Evolutionary conservation across 1,140 invertebrate species (phyloP), one percentile per base, ranked within the genome.

Genomic region (Rhagoletis zephyria): DNA sequence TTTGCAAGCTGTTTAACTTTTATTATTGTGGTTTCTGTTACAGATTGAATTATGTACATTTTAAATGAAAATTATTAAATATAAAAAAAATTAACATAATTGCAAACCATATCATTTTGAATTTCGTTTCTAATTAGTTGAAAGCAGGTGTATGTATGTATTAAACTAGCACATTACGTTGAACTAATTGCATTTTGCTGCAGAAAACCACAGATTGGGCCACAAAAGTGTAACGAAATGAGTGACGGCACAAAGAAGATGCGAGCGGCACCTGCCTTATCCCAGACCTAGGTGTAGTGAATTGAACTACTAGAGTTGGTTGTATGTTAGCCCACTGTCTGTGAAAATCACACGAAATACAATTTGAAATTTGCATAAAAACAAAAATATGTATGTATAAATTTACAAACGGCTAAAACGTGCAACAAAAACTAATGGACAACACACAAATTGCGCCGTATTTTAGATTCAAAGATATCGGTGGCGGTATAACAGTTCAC

Each of bases 171-270:
- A 45, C 30, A 70, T 45, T 45, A 48, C 45, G 10, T 45, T 48
- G 12, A 48, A 12, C 42, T 74, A 74, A 74, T 74, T 74, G 67
- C 67, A 74, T 74, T 48, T 74, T 74, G 67, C 67, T n/a, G 40
- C 64, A 67, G 64, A 67, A 67, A 67, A 4, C 9, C 42, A 74
- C 9, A 74, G 67, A 45, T 16, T 48, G 42, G 16, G 42, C 42
- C 14, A 45, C 67, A 14, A 74, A 74, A 74, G 67, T 48, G 67
- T 45, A 74, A 14, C 14, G 42, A 14, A 12, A 74, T 16, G 67
- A 74, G 67, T 74, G 67, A n/a, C 67, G 67, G 67, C 14, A 74
- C 40, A 48, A 74, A 74, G 67, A 67, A 42, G 64, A 67, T 67
- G 64, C 14, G 40, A 74, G 30, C 30, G 30, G 30, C 14, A 6